phyloP scores from a whole-genome alignment of 2,888 invertebrate genomes.

The Diabrotica balteata region DNA sequence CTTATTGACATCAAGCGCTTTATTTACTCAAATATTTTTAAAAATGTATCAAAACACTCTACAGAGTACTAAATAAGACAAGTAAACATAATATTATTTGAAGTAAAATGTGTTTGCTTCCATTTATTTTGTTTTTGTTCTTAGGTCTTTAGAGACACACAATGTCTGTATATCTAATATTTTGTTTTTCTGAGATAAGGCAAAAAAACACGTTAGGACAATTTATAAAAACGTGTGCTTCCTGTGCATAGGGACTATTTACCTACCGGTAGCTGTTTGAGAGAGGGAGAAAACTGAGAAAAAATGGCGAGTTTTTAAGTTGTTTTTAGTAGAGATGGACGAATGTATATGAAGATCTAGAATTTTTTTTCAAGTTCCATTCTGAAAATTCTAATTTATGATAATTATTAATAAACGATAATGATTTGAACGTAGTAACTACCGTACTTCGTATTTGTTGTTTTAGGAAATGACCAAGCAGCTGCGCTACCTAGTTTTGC shows the following conservation, averaged over 20 bases:
- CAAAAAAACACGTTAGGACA: slow-evolving; percentile 49
- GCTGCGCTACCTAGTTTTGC: no score
- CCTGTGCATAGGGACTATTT: slow-evolving; percentile 49
- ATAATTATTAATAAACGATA: neutral
- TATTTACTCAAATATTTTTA: no score
- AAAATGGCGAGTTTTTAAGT: neutral
- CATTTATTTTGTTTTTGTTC: slow-evolving; percentile 8
- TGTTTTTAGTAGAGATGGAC: neutral
- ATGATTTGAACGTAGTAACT: no score
- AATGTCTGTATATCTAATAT: slow-evolving; percentile 47
- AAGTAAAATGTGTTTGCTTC: slow-evolving; percentile 6
- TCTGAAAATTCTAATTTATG: neutral
- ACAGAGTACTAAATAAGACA: no score
- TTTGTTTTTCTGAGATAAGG: slow-evolving; percentile 42
- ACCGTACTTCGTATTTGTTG: no score
- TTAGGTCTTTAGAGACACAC: slow-evolving; percentile 46
- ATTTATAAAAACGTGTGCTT: slow-evolving; percentile 50
- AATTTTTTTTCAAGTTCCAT: neutral
- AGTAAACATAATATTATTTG: no score
- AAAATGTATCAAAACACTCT: no score
- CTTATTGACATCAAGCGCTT: no score
- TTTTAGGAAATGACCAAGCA: no score
- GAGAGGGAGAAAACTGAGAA: slow-evolving; percentile 1
- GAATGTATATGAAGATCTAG: no score
- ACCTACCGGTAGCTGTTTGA: slow-evolving; percentile 38